Evolutionary conservation across 1,140 invertebrate species (phyloP).

Genomic region (Drosophila bipectinata): DNA sequence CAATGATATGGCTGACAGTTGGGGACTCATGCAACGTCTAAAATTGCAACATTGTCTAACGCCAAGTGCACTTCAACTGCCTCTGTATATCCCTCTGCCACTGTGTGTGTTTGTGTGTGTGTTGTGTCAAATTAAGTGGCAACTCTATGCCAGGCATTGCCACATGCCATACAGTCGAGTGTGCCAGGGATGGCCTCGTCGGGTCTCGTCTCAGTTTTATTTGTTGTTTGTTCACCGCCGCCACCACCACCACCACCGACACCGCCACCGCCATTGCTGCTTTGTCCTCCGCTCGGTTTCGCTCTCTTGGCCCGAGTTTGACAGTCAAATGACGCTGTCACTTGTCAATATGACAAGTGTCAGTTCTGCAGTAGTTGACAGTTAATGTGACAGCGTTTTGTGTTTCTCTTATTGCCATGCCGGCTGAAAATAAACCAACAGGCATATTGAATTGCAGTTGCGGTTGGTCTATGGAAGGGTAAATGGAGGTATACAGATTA

Average conservation of each 20-base stretch:
- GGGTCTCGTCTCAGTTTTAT: constrained; percentile 36
- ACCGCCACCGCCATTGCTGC: not conserved
- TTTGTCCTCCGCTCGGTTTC: constrained; percentile 1
- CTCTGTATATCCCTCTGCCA: not conserved
- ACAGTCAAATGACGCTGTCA: constrained; percentile 82
- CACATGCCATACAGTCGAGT: constrained; percentile 53
- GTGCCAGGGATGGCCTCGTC: constrained; percentile 52
- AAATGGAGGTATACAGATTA: not conserved
- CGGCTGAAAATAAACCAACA: constrained; percentile 75
- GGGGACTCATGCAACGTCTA: constrained; percentile 62
- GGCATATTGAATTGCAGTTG: constrained; percentile 73
- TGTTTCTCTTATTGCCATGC: constrained; percentile 58
- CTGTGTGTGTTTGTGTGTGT: constrained; percentile 19
- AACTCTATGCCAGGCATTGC: constrained; percentile 68
- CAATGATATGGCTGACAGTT: constrained; percentile 78
- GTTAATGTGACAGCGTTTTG: constrained; percentile 79
- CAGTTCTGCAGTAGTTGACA: constrained; percentile 78
- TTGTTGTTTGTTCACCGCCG: constrained; percentile 29
- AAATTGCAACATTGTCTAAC: constrained; percentile 78
- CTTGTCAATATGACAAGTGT: constrained; percentile 81
- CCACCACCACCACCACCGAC: not conserved
- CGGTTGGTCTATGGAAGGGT: constrained; percentile 11
- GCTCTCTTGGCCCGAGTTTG: constrained; percentile 51
- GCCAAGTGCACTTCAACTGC: constrained; percentile 64
- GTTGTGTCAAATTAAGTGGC: constrained; percentile 69